These are phyloP conservation scores for Clavelina lepadiformis DNA, from an alignment of 23 tunicate genomes.

Conservation along the genomic window DNA sequence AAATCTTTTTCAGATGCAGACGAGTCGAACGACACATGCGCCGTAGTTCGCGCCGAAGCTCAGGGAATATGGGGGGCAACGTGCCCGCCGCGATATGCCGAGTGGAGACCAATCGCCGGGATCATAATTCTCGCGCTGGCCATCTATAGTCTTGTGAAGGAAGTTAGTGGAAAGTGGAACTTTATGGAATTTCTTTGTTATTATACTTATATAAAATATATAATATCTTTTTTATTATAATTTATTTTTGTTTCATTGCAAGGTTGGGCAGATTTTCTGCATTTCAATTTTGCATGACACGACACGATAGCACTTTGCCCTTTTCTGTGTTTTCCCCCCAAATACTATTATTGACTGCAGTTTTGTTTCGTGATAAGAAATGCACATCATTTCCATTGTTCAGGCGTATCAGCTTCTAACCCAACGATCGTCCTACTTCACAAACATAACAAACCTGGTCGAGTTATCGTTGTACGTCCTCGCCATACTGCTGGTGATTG, in stretches of 20 bases:
- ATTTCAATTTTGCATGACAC: too few species aligned
- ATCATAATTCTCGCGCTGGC: slow-evolving; percentile 46
- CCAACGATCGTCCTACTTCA: slow-evolving; percentile 33
- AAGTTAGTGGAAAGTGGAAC: slow-evolving; percentile 45
- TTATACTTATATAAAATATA: not conserved
- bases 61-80: slow-evolving; percentile 56
- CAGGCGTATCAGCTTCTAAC: slow-evolving; percentile 65
- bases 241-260: not conserved
- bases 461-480: slow-evolving; percentile 66
- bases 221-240: not conserved
- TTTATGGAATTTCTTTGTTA: not conserved
- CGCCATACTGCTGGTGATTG: slow-evolving; percentile 57
- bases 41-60: slow-evolving; percentile 20
- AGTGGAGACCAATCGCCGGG: slow-evolving; percentile 34
- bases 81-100: slow-evolving; percentile 26
- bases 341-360: too few species aligned
- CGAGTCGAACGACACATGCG: slow-evolving; percentile 17
- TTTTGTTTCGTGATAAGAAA: too few species aligned
- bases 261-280: too few species aligned
- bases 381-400: not conserved
- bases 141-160: slow-evolving; percentile 58
- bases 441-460: slow-evolving; percentile 57
- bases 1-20: too few species aligned
- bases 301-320: too few species aligned
- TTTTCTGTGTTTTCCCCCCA: too few species aligned